Conservation (phyloP, 2,888 invertebrate species). For the Lycia hirtaria region DNA sequence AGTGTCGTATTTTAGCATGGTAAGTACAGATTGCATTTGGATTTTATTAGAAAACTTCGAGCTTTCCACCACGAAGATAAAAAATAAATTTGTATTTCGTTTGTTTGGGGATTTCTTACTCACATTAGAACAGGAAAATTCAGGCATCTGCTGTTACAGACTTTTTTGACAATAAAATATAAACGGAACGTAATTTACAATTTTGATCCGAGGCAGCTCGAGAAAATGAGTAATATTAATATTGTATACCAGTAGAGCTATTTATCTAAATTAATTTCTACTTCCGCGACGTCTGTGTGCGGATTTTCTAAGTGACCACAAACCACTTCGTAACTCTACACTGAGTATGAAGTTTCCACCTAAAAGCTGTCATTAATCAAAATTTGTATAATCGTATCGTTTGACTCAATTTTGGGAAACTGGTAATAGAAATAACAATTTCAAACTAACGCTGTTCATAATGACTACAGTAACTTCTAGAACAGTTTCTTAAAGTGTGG, state of each 20-base stretch:
- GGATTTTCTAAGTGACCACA: conserved; percentile 22
- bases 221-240: conserved; percentile 3
- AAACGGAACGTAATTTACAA: conserved; percentile 12
- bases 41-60: conserved; percentile 60
- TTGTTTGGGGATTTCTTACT: conserved; percentile 36
- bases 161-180: conserved; percentile 17
- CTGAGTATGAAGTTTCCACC: conserved; percentile 34
- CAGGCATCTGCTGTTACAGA: conserved; percentile 25
- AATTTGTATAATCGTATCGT: conserved; percentile 32
- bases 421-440: conserved; percentile 16
- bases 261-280: conserved; percentile 11
- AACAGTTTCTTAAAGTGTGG: no score
- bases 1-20: conserved; percentile 55
- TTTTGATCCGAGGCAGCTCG: conserved; percentile 1
- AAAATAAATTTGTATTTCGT: conserved; percentile 41
- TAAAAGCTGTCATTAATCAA: conserved; percentile 43
- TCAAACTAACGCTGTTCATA: conserved; percentile 11
- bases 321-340: conserved; percentile 34
- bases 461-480: conserved; percentile 1
- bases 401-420: conserved; percentile 11
- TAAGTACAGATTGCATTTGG: conserved; percentile 57
- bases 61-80: conserved; percentile 35
- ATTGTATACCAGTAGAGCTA: background rate
- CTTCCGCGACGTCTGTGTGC: conserved; percentile 5
- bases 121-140: conserved; percentile 32